Evolutionary conservation across 2,888 invertebrate species (phyloP), one percentile per base, ranked within the genome.

Genomic region (Ectemnius lituratus): DNA sequence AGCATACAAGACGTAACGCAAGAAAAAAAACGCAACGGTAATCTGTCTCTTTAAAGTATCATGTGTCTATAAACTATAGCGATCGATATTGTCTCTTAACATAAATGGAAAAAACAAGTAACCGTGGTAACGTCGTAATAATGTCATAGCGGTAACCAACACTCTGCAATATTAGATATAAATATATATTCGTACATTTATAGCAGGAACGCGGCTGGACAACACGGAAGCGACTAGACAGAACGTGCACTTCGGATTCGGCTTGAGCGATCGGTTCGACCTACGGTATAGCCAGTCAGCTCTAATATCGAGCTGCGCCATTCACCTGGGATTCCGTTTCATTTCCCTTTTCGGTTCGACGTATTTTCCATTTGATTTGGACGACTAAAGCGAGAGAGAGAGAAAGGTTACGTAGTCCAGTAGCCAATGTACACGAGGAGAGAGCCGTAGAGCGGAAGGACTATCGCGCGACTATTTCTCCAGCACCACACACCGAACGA

Each of bases 21-120:
- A 70, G 70, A 73, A 64, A 63, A 72, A 79, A 74, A 52, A 67
- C 64, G 78, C 76, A 77, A 78, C 80, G 76, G 74, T 81, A 82
- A 82, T 81, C 81, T 82, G 81, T 83, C 83, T 81, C 72, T 79
- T 81, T 80, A 86, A 88, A 87, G 82, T 90, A 88, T 90, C 89
- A 88, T 89, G 89, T 90, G 90, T 90, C 88, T 89, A 88, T 90
- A 86, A 85, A 85, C 84, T 85, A 85, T 87, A 89, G 87, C 84
- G 84, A 88, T 88, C 85, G 85, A 86, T 88, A 89, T 88, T 89
- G 87, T 88, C 87, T 88, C 82, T 87, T 86, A 77, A 77, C 84
- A 81, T 86, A 87, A 87, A 87, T 82, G 84, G 87, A 79, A 83
- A 52, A 84, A 85, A 85, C 86, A 86, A 85, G 76, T 84, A 85